These are phyloP conservation scores for Penaeus indicus DNA, from an alignment of 1,140 invertebrate species.

Conservation along the genomic window DNA sequence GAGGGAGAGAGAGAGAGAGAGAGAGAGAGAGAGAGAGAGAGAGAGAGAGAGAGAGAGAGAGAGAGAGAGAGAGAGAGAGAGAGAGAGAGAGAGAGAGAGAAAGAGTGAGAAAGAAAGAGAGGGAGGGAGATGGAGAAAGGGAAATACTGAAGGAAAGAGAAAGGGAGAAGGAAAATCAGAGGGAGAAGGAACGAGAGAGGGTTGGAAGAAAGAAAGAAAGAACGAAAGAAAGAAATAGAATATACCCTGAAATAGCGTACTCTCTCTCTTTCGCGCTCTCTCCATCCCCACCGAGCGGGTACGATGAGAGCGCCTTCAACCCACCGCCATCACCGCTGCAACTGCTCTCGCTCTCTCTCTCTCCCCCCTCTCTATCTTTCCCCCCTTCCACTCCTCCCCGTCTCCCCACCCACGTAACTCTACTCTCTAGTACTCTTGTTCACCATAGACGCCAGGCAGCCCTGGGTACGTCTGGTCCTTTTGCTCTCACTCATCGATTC, in stretches of 20 bases:
- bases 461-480: slow-evolving; percentile 44
- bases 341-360: too few relatives aligned
- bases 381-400: background rate
- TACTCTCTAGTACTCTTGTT: slow-evolving; percentile 40
- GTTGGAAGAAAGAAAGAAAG: background rate
- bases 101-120: background rate
- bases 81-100: background rate
- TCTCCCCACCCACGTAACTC: background rate
- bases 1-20: background rate
- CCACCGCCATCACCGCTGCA: too few relatives aligned
- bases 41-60: background rate
- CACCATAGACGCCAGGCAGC: slow-evolving; percentile 36
- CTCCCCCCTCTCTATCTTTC: too few relatives aligned
- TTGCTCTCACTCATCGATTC: slow-evolving; percentile 37
- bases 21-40: background rate
- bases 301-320: background rate
- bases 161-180: background rate
- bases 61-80: background rate
- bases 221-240: too few relatives aligned
- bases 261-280: too few relatives aligned
- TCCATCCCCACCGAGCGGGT: slow-evolving; percentile 1
- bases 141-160: too few relatives aligned
- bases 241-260: too few relatives aligned
- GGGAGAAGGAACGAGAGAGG: background rate
- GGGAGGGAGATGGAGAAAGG: background rate